Evolutionary conservation across 1,140 invertebrate genomes (phyloP), one percentile per base, ranked within the genome.

Genomic region (Rhyacophila brunnea): DNA sequence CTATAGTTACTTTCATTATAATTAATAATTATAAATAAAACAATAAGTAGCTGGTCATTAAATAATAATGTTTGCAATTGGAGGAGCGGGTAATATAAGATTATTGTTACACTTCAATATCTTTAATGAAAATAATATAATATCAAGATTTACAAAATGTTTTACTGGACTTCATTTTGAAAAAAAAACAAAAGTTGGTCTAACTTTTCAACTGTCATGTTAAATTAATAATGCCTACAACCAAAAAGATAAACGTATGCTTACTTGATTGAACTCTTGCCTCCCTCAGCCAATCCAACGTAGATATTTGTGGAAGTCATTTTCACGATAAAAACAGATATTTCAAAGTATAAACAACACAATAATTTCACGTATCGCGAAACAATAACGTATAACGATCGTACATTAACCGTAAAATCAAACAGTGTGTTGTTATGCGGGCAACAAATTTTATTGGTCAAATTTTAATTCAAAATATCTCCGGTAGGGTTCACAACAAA

Each of bases 241-340:
- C n/a, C n/a, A n/a, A n/a, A n/a, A n/a, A 28, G 9, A 28, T 9
- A 28, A 28, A 28, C 9, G 34, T 15, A 15, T 19, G 62, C 66
- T 66, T 61, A 70, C 68, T 66, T 68, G 64, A 67, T 68, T 20
- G 64, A 68, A 57, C 58, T 65, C 48, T 59, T 64, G 44, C 19
- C 46, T 10, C 17, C 51, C 9, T 65, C 62, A 19, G 51, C 50
- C 42, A 70, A 40, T 44, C 67, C 67, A 48, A 66, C 52, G 60
- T 55, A 65, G 45, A 66, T 54, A 45, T 62, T 64, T 6, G 68
- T 68, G 11, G 68, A 70, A 66, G 67, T 66, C 68, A 70, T 70
- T 36, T 66, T 36, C 44, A 17, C 23, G 35, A 35, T 35, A 36
- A 36, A 55, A 23, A 28, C 32, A 34, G 14, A 44, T 48, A 57